Evolutionary conservation across 2,888 invertebrate species (phyloP), one percentile per base, ranked within the genome.

Genomic region (Abscondita cerata): DNA sequence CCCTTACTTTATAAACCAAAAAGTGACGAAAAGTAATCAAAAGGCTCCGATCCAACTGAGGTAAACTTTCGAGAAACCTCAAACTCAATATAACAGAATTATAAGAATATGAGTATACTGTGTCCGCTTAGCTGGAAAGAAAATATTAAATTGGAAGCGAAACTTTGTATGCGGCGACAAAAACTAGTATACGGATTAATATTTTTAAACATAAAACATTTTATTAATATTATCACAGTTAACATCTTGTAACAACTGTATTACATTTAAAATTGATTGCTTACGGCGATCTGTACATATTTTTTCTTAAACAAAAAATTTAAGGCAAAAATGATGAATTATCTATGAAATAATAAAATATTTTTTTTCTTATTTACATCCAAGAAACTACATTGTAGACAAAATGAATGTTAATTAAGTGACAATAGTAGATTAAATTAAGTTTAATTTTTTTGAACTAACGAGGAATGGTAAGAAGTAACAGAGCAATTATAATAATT

Each of bases 171-270:
- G 31, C 12, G 12, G 31, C 1, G 31, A 9, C 11, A 41, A 58
- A 51, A 52, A 57, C 50, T 19, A 51, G 12, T 12, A 52, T n/a
- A 46, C 34, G 15, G 25, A 9, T 36, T 12, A 19, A 38, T 38
- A 20, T 31, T 46, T 38, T 31, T 54, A 59, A 62, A 62, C 62
- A 62, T 62, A 62, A 62, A 62, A 62, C 62, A 59, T 59, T 62
- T 62, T 62, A 62, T 62, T 62, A 62, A 59, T 62, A 62, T 62
- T 62, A 62, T 62, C 62, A 62, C 62, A 62, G 62, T 62, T 62
- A 62, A 62, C 62, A 62, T 58, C 62, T 62, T 62, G 62, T 59
- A 62, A 62, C 62, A 59, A 62, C 62, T 62, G 62, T 62, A 57
- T 62, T 62, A 62, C 48, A 62, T 57, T 57, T 57, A 62, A 61